Percentiles rank a stretch among this genome's conserved stretches.
These are phyloP conservation scores for Gerosis bhagava DNA, from an alignment of 2,888 invertebrate genomes.

Conservation along the genomic window DNA sequence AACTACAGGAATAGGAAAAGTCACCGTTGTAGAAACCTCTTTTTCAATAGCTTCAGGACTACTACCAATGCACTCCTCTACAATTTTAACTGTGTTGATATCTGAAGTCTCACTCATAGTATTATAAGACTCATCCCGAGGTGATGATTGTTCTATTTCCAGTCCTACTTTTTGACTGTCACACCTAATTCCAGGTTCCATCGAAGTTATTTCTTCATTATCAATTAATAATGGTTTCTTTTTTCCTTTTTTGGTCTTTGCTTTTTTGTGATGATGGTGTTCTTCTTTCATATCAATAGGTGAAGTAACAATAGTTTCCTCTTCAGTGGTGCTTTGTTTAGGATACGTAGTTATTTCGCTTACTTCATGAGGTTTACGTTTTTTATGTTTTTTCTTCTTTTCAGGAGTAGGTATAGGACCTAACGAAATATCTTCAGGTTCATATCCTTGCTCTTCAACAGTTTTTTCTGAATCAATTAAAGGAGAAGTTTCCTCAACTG, in stretches of 20 bases:
- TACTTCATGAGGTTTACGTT: conserved; percentile 55
- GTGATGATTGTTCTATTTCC: conserved; percentile 75
- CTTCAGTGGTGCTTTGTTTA: conserved; percentile 61
- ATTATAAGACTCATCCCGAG: conserved; percentile 82
- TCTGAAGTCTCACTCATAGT: conserved; percentile 83
- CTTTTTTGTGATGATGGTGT: conserved; percentile 43
- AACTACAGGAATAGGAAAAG: conserved; percentile 81
- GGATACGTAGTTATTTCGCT: conserved; percentile 72
- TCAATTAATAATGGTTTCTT: conserved; percentile 67
- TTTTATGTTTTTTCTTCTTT: conserved; percentile 79
- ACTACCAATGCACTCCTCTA: conserved; percentile 84
- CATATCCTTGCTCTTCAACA: conserved; percentile 86
- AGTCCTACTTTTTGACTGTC: conserved; percentile 72
- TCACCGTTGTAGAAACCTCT: conserved; percentile 79
- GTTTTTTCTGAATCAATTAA: conserved; percentile 63
- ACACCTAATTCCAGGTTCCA: conserved; percentile 38
- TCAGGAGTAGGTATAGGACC: conserved; percentile 47
- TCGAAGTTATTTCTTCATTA: neutral
- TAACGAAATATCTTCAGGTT: conserved; percentile 85
- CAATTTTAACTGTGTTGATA: conserved; percentile 83
- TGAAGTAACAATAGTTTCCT: conserved; percentile 54
- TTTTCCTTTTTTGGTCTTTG: conserved; percentile 75
- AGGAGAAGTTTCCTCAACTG: conserved; percentile 65
- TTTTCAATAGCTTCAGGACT: conserved; percentile 67
- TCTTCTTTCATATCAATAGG: conserved; percentile 52